Percentiles rank a stretch among this genome's conserved stretches.
Evolutionary conservation across 2,113 vertebrate species (phyloP).

Genomic region (Caranx melampygus): DNA sequence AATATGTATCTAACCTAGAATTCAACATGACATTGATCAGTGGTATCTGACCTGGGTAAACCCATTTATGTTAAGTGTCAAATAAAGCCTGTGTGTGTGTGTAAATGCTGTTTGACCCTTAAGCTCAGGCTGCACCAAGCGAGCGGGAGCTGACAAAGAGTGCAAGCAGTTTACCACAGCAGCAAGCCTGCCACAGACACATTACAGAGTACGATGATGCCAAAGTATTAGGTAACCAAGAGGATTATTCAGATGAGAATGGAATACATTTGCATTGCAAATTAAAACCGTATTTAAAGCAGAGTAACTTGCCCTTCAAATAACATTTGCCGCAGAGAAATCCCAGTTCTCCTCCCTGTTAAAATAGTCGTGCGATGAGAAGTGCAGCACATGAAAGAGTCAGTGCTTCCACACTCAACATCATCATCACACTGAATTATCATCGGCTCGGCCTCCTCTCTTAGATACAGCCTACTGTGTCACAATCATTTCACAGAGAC

Average conservation of each 20-base stretch:
- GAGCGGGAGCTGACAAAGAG: conserved; percentile 13
- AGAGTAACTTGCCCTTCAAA: conserved; percentile 78
- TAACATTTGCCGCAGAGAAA: conserved; percentile 75
- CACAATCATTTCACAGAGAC: conserved; percentile 63
- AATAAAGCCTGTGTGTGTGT: background rate
- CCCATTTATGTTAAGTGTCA: conserved; percentile 5
- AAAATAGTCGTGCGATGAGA: conserved; percentile 58
- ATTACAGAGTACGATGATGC: conserved; percentile 39
- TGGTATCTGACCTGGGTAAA: background rate
- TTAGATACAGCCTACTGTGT: conserved; percentile 41
- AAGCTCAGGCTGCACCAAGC: background rate
- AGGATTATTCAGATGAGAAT: conserved; percentile 77
- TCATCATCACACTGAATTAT: conserved; percentile 53
- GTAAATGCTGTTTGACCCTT: conserved; percentile 28
- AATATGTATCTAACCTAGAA: too few relatives aligned
- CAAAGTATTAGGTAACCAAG: conserved; percentile 66
- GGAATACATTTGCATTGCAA: conserved; percentile 77
- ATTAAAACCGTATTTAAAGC: conserved; percentile 73
- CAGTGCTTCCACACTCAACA: conserved; percentile 29
- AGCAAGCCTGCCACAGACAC: conserved; percentile 14
- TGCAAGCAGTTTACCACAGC: conserved; percentile 24
- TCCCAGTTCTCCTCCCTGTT: conserved; percentile 57
- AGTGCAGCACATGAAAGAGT: conserved; percentile 59
- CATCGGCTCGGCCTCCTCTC: conserved; percentile 6
- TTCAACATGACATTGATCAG: too few relatives aligned